phyloP scores from a whole-genome alignment of 2,797 vertebrate genomes.

The Cuniculus paca region DNA sequence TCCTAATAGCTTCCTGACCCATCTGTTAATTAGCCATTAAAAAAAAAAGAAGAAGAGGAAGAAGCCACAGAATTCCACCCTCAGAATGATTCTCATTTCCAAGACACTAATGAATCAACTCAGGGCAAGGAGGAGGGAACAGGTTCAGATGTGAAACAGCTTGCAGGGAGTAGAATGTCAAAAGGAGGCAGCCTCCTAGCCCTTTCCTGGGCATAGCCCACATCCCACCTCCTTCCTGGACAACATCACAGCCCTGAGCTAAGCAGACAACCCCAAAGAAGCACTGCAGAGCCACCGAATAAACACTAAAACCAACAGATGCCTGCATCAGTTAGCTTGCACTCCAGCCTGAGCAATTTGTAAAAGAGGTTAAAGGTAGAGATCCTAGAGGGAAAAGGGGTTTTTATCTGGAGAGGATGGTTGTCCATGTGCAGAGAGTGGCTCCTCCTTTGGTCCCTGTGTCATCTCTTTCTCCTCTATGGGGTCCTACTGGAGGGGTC shows the following conservation, averaged over 20 bases:
- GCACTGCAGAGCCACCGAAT: background rate
- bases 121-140: constrained; percentile 14
- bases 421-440: background rate
- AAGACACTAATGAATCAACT: constrained; percentile 69
- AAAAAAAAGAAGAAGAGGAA: constrained; percentile 35
- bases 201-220: background rate
- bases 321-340: background rate
- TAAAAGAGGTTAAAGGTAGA: background rate
- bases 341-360: background rate
- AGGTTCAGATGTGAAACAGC: background rate
- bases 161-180: background rate
- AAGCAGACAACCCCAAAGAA: background rate
- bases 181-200: background rate
- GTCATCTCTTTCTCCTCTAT: background rate
- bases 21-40: constrained; percentile 66
- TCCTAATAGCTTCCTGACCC: constrained; percentile 54
- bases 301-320: background rate
- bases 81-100: constrained; percentile 61
- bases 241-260: background rate
- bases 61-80: background rate
- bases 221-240: background rate
- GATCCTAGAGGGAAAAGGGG: background rate
- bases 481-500: background rate
- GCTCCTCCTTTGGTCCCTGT: background rate
- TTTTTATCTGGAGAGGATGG: background rate